phyloP scores from a whole-genome alignment of 2,888 invertebrate genomes.

The Cheilosia scutellata region DNA sequence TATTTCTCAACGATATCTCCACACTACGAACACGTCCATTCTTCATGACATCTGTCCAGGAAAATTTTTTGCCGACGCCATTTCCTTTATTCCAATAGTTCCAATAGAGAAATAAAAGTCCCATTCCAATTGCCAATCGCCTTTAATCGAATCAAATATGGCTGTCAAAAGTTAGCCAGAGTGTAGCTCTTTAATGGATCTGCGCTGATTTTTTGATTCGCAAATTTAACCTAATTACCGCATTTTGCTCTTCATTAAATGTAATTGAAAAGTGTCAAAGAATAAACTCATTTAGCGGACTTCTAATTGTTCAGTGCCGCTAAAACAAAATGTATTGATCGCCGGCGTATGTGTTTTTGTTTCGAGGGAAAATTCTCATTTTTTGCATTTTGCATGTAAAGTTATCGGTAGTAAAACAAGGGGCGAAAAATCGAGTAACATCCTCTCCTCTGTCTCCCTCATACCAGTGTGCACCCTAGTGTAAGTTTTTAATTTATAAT shows the following conservation, averaged over 20 bases:
- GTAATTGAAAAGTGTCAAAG: neutral
- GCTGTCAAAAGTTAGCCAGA: constrained; percentile 72
- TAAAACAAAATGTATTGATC: constrained; percentile 52
- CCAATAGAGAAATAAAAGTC: constrained; percentile 22
- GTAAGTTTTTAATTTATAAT: constrained; percentile 52
- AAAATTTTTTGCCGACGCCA: constrained; percentile 52
- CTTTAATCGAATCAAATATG: constrained; percentile 67
- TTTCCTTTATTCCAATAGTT: constrained; percentile 55
- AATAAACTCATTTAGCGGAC: neutral
- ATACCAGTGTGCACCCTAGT: constrained; percentile 1
- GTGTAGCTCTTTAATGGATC: constrained; percentile 34
- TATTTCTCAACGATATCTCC: no score
- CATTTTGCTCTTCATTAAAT: constrained; percentile 25
- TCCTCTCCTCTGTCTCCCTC: constrained; percentile 33
- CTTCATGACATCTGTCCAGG: neutral
- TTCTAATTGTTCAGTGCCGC: neutral
- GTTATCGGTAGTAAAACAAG: constrained; percentile 19
- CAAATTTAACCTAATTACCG: constrained; percentile 10
- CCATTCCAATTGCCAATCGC: constrained; percentile 59
- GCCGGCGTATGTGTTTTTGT: constrained; percentile 70
- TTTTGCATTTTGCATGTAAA: constrained; percentile 44
- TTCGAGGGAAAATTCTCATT: constrained; percentile 36
- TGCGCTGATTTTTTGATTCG: constrained; percentile 45
- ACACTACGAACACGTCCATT: constrained; percentile 23
- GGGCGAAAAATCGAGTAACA: constrained; percentile 14